Percentiles rank a stretch among this genome's conserved stretches.
phyloP scores from a whole-genome alignment of 53 echinoderm and acorn worm genomes.

The Paracentrotus lividus region DNA sequence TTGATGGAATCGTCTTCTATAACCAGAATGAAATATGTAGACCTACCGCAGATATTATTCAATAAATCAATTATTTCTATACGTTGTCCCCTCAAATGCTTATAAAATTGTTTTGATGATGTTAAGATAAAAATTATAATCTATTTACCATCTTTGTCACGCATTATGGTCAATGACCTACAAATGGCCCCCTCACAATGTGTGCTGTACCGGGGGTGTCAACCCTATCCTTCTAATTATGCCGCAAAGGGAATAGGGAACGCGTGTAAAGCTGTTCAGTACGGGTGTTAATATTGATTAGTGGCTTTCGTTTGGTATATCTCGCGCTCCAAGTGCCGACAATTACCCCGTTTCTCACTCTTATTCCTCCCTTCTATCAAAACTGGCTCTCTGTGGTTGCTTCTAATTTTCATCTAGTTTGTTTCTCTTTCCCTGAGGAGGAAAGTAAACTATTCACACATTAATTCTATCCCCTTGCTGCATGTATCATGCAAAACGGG shows the following conservation, averaged over 20 bases:
- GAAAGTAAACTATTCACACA: background rate
- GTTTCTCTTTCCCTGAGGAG: background rate
- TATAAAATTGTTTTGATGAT: background rate
- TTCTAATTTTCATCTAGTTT: conserved; percentile 37
- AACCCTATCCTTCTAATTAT: conserved; percentile 15
- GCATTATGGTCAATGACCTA: conserved; percentile 32
- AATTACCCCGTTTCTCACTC: conserved; percentile 41
- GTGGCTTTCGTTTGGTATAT: conserved; percentile 5
- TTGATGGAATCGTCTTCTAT: too few relatives aligned
- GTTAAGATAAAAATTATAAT: background rate
- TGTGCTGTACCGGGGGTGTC: conserved; percentile 49
- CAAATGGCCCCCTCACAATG: background rate
- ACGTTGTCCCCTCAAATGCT: background rate
- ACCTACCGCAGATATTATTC: too few relatives aligned
- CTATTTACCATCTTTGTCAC: background rate
- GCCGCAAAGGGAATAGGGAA: conserved; percentile 42
- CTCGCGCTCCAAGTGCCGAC: conserved; percentile 18
- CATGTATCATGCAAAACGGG: conserved; percentile 19
- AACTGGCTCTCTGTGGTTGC: conserved; percentile 18
- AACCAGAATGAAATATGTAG: too few relatives aligned
- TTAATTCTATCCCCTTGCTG: background rate
- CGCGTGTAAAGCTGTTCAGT: conserved; percentile 25
- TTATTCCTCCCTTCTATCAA: conserved; percentile 44
- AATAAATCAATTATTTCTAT: background rate
- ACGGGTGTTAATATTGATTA: conserved; percentile 60